These are phyloP conservation scores for Sinocyclocheilus grahami DNA, from an alignment of 2,113 vertebrate species.

Conservation along the genomic window DNA sequence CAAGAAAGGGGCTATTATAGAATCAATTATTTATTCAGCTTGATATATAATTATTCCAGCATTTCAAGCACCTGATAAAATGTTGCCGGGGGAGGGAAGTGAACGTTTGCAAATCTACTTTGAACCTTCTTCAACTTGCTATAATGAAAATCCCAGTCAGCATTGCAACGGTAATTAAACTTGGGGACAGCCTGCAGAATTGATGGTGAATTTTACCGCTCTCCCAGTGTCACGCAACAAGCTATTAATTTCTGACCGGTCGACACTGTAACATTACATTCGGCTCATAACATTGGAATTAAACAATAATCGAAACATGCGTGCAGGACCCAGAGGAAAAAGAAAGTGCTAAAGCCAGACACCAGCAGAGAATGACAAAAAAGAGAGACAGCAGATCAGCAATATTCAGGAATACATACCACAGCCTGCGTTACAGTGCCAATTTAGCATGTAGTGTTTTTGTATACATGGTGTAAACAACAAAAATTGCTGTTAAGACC, in stretches of 20 bases:
- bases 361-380: conserved; percentile 19
- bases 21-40: conserved; percentile 52
- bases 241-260: conserved; percentile 57
- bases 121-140: conserved; percentile 53
- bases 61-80: conserved; percentile 55
- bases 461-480: conserved; percentile 6
- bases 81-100: conserved; percentile 30
- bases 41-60: conserved; percentile 54
- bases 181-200: conserved; percentile 19
- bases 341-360: conserved; percentile 6
- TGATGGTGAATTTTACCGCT: conserved; percentile 47
- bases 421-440: neutral
- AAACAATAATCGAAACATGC: conserved; percentile 40
- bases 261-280: conserved; percentile 44
- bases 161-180: conserved; percentile 62
- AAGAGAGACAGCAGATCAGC: neutral
- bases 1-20: conserved; percentile 46
- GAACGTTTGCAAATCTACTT: conserved; percentile 56
- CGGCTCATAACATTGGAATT: conserved; percentile 28
- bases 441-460: conserved; percentile 13
- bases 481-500: neutral
- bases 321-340: neutral
- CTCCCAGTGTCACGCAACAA: conserved; percentile 37
- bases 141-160: conserved; percentile 56
- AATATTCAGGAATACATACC: neutral